These are phyloP conservation scores for Colinus virginianus DNA, from an alignment of 2,113 vertebrate genomes.

Conservation along the genomic window DNA sequence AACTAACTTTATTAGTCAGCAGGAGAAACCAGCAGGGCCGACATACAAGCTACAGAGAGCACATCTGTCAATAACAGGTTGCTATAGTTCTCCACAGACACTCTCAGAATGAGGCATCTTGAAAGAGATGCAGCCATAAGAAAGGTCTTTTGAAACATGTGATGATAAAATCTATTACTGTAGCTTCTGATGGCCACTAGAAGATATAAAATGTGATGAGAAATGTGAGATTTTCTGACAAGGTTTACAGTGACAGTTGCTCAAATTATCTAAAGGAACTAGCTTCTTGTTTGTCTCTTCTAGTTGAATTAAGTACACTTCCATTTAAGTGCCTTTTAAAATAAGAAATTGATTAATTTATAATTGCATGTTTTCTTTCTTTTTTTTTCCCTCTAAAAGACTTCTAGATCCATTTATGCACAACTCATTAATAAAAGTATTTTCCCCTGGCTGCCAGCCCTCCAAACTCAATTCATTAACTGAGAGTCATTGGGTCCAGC, in stretches of 20 bases:
- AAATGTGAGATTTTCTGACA: background rate
- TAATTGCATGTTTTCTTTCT: background rate
- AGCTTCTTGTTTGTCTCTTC: background rate
- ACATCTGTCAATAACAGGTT: conserved; percentile 59
- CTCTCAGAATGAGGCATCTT: conserved; percentile 15
- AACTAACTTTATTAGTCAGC: conserved; percentile 59
- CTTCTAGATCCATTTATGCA: background rate
- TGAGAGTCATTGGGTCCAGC: background rate
- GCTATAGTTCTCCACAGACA: background rate
- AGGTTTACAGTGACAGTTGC: background rate
- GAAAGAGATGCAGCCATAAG: conserved; percentile 13
- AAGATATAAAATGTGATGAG: background rate
- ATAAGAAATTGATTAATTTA: background rate
- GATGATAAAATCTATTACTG: conserved; percentile 12
- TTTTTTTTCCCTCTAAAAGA: background rate
- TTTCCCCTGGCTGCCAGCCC: background rate
- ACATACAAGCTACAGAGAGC: conserved; percentile 29
- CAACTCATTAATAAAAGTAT: background rate
- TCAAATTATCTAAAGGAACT: background rate
- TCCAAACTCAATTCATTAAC: conserved; percentile 21
- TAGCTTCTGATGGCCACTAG: background rate
- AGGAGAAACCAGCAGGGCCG: conserved; percentile 53
- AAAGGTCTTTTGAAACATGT: conserved; percentile 19
- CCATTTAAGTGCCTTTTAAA: background rate
- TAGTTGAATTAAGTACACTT: background rate